Conservation (phyloP, 2,797 vertebrate species). For the Spinibarbus caldwelli region DNA sequence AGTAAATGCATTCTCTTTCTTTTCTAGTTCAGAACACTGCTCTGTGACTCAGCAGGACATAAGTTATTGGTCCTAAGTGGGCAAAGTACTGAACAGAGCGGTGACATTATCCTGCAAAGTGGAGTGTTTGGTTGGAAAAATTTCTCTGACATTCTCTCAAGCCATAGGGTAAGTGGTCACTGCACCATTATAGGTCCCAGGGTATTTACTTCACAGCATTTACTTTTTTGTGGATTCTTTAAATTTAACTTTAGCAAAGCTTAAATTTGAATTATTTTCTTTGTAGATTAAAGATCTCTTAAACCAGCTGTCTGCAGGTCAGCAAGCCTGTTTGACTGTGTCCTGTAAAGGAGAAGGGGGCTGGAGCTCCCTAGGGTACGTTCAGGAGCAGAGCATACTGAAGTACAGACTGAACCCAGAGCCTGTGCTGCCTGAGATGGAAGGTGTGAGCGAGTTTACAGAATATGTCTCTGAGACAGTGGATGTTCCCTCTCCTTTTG, state of each 20-base stretch:
- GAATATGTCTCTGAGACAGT: conserved; percentile 96
- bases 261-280: conserved; percentile 47
- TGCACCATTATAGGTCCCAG: background rate
- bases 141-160: conserved; percentile 85
- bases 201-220: background rate
- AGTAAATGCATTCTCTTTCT: background rate
- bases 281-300: conserved; percentile 86
- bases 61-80: conserved; percentile 92
- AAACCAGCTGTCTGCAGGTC: conserved; percentile 78
- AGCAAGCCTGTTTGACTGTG: conserved; percentile 87
- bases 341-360: conserved; percentile 91
- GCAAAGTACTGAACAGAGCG: conserved; percentile 89
- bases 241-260: background rate
- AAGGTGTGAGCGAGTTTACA: conserved; percentile 93
- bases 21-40: conserved; percentile 82
- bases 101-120: conserved; percentile 87
- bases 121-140: conserved; percentile 88
- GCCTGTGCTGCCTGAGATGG: conserved; percentile 88
- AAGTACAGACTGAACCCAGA: conserved; percentile 89
- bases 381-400: conserved; percentile 81
- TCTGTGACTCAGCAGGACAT: conserved; percentile 84
- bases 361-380: conserved; percentile 87
- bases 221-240: background rate
- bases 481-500: conserved; percentile 93
- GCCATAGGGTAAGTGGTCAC: conserved; percentile 80